Base-by-base conservation (phyloP, 2,797 vertebrate species). In the Pempheris klunzingeri region DNA sequence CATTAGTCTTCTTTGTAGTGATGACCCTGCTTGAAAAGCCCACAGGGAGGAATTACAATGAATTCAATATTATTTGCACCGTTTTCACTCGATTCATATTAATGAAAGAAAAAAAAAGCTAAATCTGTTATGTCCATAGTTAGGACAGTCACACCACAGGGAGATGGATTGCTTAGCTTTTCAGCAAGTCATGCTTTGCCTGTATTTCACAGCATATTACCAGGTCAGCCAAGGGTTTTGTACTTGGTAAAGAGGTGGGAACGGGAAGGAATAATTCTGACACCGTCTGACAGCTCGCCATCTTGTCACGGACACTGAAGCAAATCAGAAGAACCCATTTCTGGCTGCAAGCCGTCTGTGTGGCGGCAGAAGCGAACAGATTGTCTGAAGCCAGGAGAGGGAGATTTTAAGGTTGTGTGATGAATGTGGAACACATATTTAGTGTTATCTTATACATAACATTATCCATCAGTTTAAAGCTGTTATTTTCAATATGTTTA, bases 261-360 rank as follows among this genome's bases (percentile, higher is more conserved):
- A 63, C 47, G 77, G 77, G 47, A 52, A 60, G 39, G 58, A 70
- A 63, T 78, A 47, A 81, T 74, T 85, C 74, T 90, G 82, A 90
- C 82, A 80, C 75, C 53, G 26, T 86, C 71, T 83, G 86, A 90
- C 79, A 87, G 82, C 50, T 89, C 62, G 28, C 73, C 74, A 78
- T 87, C 86, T 82, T 82, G 68, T 77, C 74, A 82, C 55, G 79
- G 61, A 80, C 15, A 30, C 71, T 46, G 61, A 80, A 60, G 75
- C 67, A 70, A 71, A 80, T 88, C 81, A 85, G 71, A 82, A 26
- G 78, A 84, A 77, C 26, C 71, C 61, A 78, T 85, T 82, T 85
- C 74, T 77, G 75, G 71, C 63, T 74, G 54, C 58, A 54, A 58
- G 59, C 28, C 43, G 11, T 59, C 44, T 50, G 59, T 41, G 73